Evolutionary conservation across 2,113 vertebrate genomes (phyloP).

Genomic region (Atractosteus spatula): DNA sequence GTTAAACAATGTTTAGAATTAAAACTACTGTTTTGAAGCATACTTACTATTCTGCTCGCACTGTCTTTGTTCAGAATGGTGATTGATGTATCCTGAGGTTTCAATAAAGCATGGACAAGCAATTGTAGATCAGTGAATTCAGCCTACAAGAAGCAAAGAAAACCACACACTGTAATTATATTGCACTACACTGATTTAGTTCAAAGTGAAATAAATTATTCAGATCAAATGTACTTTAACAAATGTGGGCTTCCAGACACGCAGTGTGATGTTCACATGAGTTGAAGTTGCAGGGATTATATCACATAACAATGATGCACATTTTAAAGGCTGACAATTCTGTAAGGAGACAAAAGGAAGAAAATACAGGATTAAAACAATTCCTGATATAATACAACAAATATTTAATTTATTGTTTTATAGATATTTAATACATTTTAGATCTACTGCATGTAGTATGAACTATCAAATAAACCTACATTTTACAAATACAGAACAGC

Average conservation of each 20-base stretch:
- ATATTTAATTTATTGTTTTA: no score
- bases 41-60: slow-evolving; percentile 71
- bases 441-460: no score
- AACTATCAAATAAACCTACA: background rate
- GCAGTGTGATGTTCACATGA: slow-evolving; percentile 81
- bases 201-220: background rate
- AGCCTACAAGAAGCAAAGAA: slow-evolving; percentile 62
- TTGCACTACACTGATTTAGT: background rate
- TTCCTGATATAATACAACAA: no score
- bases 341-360: slow-evolving; percentile 44
- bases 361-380: background rate
- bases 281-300: slow-evolving; percentile 61
- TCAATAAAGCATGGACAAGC: slow-evolving; percentile 66
- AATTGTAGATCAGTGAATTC: slow-evolving; percentile 77
- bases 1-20: no score
- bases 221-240: slow-evolving; percentile 71
- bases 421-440: no score
- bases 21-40: background rate
- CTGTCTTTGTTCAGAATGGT: slow-evolving; percentile 69
- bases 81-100: slow-evolving; percentile 40
- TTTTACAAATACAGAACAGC: background rate
- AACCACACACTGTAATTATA: background rate
- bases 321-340: slow-evolving; percentile 69
- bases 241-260: slow-evolving; percentile 90
- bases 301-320: slow-evolving; percentile 67